Conservation (phyloP, 2,113 vertebrate genomes). For the Carettochelys insculpta region DNA sequence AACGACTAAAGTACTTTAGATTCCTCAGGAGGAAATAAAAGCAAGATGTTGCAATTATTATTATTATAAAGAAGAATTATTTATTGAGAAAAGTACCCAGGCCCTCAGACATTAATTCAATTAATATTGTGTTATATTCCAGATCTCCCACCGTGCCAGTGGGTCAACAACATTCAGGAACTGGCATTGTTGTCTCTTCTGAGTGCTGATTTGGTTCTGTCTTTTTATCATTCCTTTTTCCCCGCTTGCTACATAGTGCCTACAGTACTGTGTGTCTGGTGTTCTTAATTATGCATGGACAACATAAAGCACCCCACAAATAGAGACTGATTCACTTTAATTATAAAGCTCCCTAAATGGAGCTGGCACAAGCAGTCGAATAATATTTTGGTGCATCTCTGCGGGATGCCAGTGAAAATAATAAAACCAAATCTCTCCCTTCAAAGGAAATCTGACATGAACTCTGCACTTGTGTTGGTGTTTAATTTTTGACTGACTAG, state of each 20-base stretch:
- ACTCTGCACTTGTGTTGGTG: background rate
- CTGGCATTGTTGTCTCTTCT: slow-evolving; percentile 13
- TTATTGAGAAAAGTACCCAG: background rate
- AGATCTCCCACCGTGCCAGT: background rate
- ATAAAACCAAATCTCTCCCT: background rate
- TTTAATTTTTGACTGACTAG: background rate
- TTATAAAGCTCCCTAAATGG: slow-evolving; percentile 37
- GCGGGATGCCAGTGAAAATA: background rate
- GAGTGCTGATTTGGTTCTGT: background rate
- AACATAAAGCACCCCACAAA: slow-evolving; percentile 21
- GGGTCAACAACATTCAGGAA: slow-evolving; percentile 26
- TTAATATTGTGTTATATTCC: background rate
- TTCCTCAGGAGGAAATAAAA: background rate
- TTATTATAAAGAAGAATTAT: background rate
- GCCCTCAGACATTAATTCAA: background rate
- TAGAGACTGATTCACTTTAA: slow-evolving; percentile 54
- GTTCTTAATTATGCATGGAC: slow-evolving; percentile 29
- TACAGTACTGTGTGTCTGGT: background rate
- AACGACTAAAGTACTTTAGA: background rate
- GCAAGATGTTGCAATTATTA: background rate
- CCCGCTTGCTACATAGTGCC: slow-evolving; percentile 9
- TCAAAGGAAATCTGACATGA: slow-evolving; percentile 8
- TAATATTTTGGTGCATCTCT: slow-evolving; percentile 20
- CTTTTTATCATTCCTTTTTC: background rate
- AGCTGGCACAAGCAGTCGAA: background rate